Base-by-base conservation (phyloP, 2,888 invertebrate genomes). In the Macrosiphum euphorbiae region DNA sequence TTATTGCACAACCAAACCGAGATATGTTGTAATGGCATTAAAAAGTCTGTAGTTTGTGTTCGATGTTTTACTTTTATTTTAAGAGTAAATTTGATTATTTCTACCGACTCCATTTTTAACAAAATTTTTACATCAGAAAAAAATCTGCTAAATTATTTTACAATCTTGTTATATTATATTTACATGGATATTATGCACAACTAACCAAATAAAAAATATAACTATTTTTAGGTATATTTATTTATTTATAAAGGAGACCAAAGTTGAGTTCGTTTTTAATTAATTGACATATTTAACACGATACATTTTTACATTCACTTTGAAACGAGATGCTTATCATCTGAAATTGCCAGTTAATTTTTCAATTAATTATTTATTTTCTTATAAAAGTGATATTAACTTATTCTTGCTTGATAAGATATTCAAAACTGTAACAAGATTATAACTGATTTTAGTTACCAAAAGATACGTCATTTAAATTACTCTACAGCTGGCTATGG, bases 11-110 rank as follows among this genome's bases (percentile, higher is more conserved):
- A 88, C 26, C 41, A 41, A 88, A 88, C n/a, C 35, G 50, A 88
- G 52, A n/a, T 88, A 52, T 52, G 20, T 13, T 52, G 16, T 52
- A 55, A 88, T 55, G 20, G 13, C 55, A 55, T 78, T 78, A 78
- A 78, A 78, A 78, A 55, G 20, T 52, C 52, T 55, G 11, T 8
- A 10, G 41, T 35, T 16, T 86, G 47, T 44, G 47, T 44, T 50
- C 44, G 24, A 35, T 55, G 55, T 88, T 88, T 88, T 88, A 58
- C 35, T 41, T 55, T 58, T 41, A 58, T 41, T 41, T 41, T 41
- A 55, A 4, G 16, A 88, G 55, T 88, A 58, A 88, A 88, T 88
- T 88, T 28, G 35, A 58, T 88, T 88, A 58, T 58, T 58, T 55
- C 4, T 88, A 20, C 16, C 2, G 7, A 41, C 26, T 41, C 13